Base-by-base conservation (phyloP, 2,888 invertebrate genomes). In the Ommatoiulus sabulosus region DNA sequence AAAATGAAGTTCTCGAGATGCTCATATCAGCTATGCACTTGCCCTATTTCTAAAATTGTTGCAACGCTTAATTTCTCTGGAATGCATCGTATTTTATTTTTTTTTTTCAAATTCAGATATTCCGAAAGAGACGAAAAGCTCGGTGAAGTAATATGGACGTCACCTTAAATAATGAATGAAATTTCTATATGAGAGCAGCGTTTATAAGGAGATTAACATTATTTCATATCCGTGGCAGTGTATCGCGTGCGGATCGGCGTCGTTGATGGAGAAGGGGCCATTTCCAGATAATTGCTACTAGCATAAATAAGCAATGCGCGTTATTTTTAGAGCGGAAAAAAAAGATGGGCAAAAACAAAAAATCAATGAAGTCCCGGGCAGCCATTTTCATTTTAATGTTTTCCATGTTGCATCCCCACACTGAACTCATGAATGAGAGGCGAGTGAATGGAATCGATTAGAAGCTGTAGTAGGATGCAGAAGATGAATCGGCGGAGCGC, bases 351-450 rank as follows among this genome's bases (percentile, higher is more conserved):
- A 80, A 24, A 15, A 6, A 80, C 35, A 72, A 72, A 72, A 80
- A 80, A 80, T 80, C 80, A 80, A 80, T 80, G 80, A 15, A 3
- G 80, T 43, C 80, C 80, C 24, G 80, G 80, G 80, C 80, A 35
- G 80, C 80, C 80, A 80, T 80, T 80, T 80, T 80, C 80, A 80
- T 80, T 80, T 80, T 80, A 43, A 80, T 80, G 80, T 80, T 80
- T 80, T 35, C 35, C 10, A 15, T 24, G 48, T 44, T 44, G 86
- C 86, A 24, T 44, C 86, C 46, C 48, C 10, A 35, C 57, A 87
- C 87, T 87, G 57, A 87, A 87, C 44, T 87, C 87, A 87, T 87
- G 87, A 87, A 87, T 87, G 87, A 87, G 87, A 44, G 46, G 87
- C 46, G 44, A 52, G 52, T 86, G 86, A 86, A 86, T 86, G 86